Base-by-base conservation (phyloP, 2,113 vertebrate genomes). In the Amphilophus citrinellus region DNA sequence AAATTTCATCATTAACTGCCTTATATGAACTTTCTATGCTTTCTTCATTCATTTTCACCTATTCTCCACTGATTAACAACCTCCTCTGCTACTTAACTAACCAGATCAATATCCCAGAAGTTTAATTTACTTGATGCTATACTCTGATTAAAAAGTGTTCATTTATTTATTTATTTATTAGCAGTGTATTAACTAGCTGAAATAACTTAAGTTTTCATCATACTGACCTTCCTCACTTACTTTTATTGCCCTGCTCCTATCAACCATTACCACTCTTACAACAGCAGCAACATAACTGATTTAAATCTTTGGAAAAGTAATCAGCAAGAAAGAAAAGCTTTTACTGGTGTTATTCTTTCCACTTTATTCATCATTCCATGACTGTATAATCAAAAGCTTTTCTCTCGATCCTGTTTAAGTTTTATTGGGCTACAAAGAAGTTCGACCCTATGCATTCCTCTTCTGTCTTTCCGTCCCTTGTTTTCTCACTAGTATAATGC, bases 191-290 rank as follows among this genome's bases (percentile, higher is more conserved):
- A 58, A 77, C 66, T 76, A 88, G 82, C 44, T 79, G 62, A 75
- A 47, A 82, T 42, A 27, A 56, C 79, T 85, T 58, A 50, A 68
- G 60, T 79, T 77, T 88, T 81, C 79, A 87, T 77, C 82, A 79
- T 10, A 20, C 37, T 83, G 65, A 73, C 68, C 20, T 66, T 77
- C 44, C 15, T 59, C 66, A 39, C 14, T n/a, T 60, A 20, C 77
- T 50, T 66, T 76, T 58, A 42, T 63, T 62, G 7, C 14, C 8
- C 59, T 79, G 42, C 22, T 30, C 59, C 47, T 30, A 17, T 82
- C 76, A 66, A 20, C 65, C 44, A 35, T 65, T 11, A 56, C 7
- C 62, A 39, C 53, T 44, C 15, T 10, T 37, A 20, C 2, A 42
- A 4, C 50, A 30, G 71, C 15, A n/a, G 44, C 30, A 57, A 24